A percentile compares a stretch with the other conserved stretches of the same genome.
Conservation (phyloP, 2,888 invertebrate species). For the Drosophila sordidapex region DNA sequence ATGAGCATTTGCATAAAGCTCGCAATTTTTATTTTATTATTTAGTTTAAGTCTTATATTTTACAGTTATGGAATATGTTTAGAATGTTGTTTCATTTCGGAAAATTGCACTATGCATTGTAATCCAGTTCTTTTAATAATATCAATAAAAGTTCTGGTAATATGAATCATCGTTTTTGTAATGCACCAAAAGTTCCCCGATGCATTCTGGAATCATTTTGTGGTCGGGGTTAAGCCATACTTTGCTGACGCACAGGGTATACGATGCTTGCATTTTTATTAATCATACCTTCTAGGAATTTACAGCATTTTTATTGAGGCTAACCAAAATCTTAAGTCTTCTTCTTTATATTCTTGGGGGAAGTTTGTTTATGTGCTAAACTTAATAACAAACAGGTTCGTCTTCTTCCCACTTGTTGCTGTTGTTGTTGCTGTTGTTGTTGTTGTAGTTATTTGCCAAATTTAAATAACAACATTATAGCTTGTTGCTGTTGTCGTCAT, state of each 20-base stretch:
- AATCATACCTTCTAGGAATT: constrained; percentile 80
- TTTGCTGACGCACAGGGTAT: constrained; percentile 22
- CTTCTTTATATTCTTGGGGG: constrained; percentile 17
- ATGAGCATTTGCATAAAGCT: not conserved
- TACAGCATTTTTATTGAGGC: constrained; percentile 79
- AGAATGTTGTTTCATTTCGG: not conserved
- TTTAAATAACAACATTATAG: constrained; percentile 73
- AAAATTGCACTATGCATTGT: not conserved
- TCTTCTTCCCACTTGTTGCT: constrained; percentile 8
- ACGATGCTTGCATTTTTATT: constrained; percentile 64
- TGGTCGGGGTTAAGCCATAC: constrained; percentile 5
- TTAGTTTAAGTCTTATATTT: not conserved
- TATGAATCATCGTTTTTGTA: not conserved
- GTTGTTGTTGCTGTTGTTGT: constrained; percentile 43
- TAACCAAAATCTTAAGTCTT: constrained; percentile 64
- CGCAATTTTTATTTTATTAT: not conserved
- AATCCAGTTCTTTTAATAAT: not conserved
- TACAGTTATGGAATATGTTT: rapidly evolving
- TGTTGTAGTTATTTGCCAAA: constrained; percentile 72
- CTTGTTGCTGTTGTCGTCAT: constrained; percentile 42
- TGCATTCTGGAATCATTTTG: not conserved
- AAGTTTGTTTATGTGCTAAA: constrained; percentile 69
- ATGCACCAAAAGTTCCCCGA: not conserved
- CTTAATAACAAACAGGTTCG: constrained; percentile 73
- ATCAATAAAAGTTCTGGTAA: not conserved